Base-by-base conservation (phyloP, 2,113 vertebrate species). In the Morphnarchus princeps region DNA sequence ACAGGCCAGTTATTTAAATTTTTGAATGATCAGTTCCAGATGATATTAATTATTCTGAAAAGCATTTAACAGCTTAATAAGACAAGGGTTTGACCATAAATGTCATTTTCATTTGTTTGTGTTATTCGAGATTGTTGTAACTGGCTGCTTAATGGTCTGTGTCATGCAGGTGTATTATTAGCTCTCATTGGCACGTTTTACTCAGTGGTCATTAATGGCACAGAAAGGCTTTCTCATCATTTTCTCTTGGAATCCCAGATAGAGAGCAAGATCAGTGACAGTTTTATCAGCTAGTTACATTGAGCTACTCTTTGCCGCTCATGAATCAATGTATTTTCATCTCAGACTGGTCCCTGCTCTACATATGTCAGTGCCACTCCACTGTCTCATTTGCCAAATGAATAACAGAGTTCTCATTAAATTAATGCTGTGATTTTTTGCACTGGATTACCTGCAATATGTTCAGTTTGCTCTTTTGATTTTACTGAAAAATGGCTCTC, bases 101-200 rank as follows among this genome's bases (percentile, higher is more conserved):
- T 82, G 85, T 84, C 70, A 83, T 88, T 95, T 95, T 62, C 55
- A 94, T 96, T 96, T 96, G 70, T 96, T 95, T 93, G 38, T 94
- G 55, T 96, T 96, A 89, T 91, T 83, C 10, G 17, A 92, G 76
- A 86, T 59, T 54, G 43, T 91, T 90, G 63, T 94, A 87, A 77
- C 47, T 71, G 77, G 63, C 76, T 97, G 97, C 79, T 93, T 97
- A 97, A 98, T 97, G 86, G 90, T 72, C 95, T 83, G 66, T 96
- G 94, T 97, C 95, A 77, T 93, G 77, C 93, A 95, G 93, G 90
- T 97, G 40, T 96, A 93, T 97, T 94, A 96, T 97, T 97, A 96
- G 80, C 87, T 70, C 83, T 95, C 76, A 72, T 38, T 93, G 92
- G 91, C 87, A 95, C 89, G 86, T 97, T 96, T 96, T 89, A 93